phyloP scores from a whole-genome alignment of 1,140 invertebrate genomes.

The Sinella curviseta region DNA sequence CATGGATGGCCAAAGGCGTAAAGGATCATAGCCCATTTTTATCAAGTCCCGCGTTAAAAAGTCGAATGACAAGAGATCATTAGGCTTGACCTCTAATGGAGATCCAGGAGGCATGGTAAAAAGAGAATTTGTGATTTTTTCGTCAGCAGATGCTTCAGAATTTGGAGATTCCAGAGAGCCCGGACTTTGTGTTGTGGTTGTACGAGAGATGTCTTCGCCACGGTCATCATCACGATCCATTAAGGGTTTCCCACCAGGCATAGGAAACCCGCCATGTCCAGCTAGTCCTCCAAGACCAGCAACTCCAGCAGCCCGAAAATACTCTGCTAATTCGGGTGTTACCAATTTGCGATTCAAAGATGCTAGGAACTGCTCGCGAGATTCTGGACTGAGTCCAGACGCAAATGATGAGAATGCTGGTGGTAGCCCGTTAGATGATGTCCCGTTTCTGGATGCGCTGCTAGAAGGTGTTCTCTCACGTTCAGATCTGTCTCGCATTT shows the following conservation, averaged over 20 bases:
- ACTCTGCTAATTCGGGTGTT: slow-evolving; percentile 46
- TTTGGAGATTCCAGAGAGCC: slow-evolving; percentile 48
- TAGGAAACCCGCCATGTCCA: not conserved
- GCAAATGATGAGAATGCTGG: slow-evolving; percentile 39
- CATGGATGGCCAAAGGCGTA: slow-evolving; percentile 49
- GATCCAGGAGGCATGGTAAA: slow-evolving; percentile 47
- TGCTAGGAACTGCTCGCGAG: slow-evolving; percentile 46
- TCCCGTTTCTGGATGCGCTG: slow-evolving; percentile 34
- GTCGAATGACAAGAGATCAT: slow-evolving; percentile 48
- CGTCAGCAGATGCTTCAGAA: slow-evolving; percentile 47
- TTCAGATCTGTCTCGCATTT: slow-evolving; percentile 15
- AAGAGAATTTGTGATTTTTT: slow-evolving; percentile 38
- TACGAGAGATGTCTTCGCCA: slow-evolving; percentile 36
- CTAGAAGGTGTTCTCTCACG: slow-evolving; percentile 24
- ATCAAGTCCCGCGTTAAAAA: slow-evolving; percentile 47
- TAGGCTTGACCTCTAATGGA: slow-evolving; percentile 48
- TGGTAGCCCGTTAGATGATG: slow-evolving; percentile 33
- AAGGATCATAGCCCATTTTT: slow-evolving; percentile 48
- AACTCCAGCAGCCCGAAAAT: slow-evolving; percentile 40
- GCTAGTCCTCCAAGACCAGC: not conserved
- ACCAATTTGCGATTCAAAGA: slow-evolving; percentile 45
- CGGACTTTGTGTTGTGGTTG: slow-evolving; percentile 41
- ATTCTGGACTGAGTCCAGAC: slow-evolving; percentile 46
- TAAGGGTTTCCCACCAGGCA: slow-evolving; percentile 10
- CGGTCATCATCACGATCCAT: slow-evolving; percentile 29